A percentile compares a stretch with the other conserved stretches of the same genome.
phyloP scores from a whole-genome alignment of 2,888 invertebrate species.

The Acanthopleura granulata region DNA sequence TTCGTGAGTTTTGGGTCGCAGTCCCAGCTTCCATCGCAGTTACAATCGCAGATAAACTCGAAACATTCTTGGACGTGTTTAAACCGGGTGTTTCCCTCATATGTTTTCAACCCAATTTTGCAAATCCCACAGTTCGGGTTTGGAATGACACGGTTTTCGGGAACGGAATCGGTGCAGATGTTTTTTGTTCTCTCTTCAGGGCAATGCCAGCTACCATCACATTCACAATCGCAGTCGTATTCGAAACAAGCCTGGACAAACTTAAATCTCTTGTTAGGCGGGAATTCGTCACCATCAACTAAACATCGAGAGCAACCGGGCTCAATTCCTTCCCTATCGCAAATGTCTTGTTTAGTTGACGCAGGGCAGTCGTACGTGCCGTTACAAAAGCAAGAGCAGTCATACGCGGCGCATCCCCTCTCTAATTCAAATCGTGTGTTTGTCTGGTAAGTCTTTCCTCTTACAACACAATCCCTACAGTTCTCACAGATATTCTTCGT shows the following conservation, averaged over 20 bases:
- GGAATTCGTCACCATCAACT: not conserved
- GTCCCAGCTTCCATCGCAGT: constrained; percentile 49
- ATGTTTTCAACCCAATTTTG: constrained; percentile 9
- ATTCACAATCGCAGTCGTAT: constrained; percentile 12
- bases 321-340: too few relatives aligned
- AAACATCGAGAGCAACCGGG: not conserved
- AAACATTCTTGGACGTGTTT: constrained; percentile 17
- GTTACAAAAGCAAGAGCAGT: constrained; percentile 11
- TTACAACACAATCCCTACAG: constrained; percentile 8
- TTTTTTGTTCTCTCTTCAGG: not conserved
- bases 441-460: not conserved
- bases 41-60: constrained; percentile 53
- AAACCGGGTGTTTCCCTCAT: constrained; percentile 10
- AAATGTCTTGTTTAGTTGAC: not conserved
- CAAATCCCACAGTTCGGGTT: not conserved
- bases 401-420: not conserved
- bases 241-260: constrained; percentile 10
- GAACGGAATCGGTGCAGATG: constrained; percentile 20
- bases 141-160: not conserved
- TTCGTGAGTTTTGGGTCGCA: constrained; percentile 42
- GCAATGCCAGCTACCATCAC: constrained; percentile 14
- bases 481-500: constrained; percentile 33
- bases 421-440: not conserved
- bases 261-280: not conserved
- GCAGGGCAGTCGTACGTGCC: not conserved